A percentile compares a stretch with the other conserved stretches of the same genome.
These are phyloP conservation scores for Melanophora roralis DNA, from an alignment of 2,888 invertebrate genomes.

Conservation along the genomic window DNA sequence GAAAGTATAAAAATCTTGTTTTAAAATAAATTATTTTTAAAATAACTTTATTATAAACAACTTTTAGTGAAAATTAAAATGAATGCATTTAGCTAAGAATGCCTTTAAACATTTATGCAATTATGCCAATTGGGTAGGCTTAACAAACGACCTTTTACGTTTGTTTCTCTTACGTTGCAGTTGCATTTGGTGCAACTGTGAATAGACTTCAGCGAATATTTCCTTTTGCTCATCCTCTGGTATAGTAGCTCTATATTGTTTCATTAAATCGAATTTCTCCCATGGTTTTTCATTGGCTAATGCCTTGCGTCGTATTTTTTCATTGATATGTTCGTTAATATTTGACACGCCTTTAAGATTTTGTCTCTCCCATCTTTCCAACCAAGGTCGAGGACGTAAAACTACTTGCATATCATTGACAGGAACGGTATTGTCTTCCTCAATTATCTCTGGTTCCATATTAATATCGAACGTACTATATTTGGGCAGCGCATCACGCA, in stretches of 20 bases:
- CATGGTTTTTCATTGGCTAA: constrained; percentile 84
- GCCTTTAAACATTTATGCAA: not conserved
- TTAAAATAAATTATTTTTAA: too few relatives aligned
- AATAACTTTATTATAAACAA: constrained; percentile 23
- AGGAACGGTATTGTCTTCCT: constrained; percentile 87
- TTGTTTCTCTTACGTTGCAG: constrained; percentile 81
- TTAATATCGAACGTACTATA: constrained; percentile 95
- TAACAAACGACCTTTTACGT: constrained; percentile 81
- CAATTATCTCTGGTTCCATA: constrained; percentile 89
- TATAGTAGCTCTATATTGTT: constrained; percentile 91
- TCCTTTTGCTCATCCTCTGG: constrained; percentile 91
- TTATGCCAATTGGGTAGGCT: constrained; percentile 79
- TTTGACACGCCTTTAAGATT: constrained; percentile 85
- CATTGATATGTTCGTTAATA: constrained; percentile 79
- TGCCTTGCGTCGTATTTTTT: constrained; percentile 79
- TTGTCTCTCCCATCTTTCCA: constrained; percentile 91
- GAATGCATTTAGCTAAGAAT: not conserved
- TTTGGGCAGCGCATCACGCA: constrained; percentile 92
- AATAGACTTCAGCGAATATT: constrained; percentile 90
- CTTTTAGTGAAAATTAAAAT: not conserved
- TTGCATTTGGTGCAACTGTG: constrained; percentile 85
- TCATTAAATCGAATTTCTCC: constrained; percentile 96
- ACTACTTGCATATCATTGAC: constrained; percentile 86
- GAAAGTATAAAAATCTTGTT: too few relatives aligned
- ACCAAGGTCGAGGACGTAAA: constrained; percentile 91